Evolutionary conservation across 2,888 invertebrate genomes (phyloP).

Genomic region (Polydrusus pterygomalis): DNA sequence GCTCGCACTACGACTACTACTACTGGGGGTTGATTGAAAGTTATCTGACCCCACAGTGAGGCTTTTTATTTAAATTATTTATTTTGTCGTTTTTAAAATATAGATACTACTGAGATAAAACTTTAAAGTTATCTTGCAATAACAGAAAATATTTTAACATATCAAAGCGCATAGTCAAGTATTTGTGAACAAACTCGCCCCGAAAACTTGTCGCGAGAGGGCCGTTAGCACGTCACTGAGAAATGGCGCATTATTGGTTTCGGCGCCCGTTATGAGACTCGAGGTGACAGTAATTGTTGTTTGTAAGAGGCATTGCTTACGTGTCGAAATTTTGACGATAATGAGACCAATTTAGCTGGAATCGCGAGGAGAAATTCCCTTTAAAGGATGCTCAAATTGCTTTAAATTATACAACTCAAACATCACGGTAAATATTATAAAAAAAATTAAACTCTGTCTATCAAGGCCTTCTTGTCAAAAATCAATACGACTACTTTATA

Average conservation of each 20-base stretch:
- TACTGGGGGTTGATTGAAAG: too few relatives aligned
- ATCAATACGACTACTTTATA: too few relatives aligned
- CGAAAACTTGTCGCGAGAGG: background rate
- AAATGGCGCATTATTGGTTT: constrained; percentile 17
- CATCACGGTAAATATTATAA: too few relatives aligned
- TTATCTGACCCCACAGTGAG: too few relatives aligned
- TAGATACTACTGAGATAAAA: too few relatives aligned
- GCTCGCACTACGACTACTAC: too few relatives aligned
- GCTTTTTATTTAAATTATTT: too few relatives aligned
- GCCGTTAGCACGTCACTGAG: constrained; percentile 18
- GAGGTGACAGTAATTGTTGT: constrained; percentile 35
- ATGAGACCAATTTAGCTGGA: constrained; percentile 34
- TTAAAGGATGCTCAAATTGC: background rate
- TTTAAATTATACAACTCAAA: background rate
- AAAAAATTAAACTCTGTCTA: too few relatives aligned
- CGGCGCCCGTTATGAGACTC: constrained; percentile 1
- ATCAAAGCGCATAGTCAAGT: background rate
- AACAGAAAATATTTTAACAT: background rate
- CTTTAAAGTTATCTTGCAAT: too few relatives aligned
- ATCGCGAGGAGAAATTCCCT: constrained; percentile 10
- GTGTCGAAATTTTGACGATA: constrained; percentile 37
- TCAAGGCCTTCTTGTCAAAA: too few relatives aligned
- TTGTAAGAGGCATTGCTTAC: constrained; percentile 33
- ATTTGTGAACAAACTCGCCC: constrained; percentile 1
- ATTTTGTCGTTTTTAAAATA: too few relatives aligned